Conservation (phyloP, 2,888 invertebrate species). For the Halocaridina rubra region DNA sequence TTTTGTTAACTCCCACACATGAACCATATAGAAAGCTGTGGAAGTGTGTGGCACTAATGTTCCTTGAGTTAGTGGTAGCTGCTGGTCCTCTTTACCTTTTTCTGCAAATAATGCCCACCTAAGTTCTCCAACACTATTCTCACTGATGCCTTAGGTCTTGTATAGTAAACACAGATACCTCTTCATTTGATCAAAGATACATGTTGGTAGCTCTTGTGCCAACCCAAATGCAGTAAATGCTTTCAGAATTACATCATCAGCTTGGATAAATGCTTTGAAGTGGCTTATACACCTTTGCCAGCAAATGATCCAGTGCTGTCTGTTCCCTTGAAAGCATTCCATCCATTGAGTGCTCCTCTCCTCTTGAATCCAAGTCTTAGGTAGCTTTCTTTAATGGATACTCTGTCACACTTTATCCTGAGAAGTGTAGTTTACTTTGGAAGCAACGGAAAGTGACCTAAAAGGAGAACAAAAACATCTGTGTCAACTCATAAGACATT, state of each 20-base stretch:
- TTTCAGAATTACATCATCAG: background rate
- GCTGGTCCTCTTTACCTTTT: background rate
- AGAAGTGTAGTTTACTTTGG: background rate
- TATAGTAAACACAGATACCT: background rate
- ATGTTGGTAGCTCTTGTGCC: background rate
- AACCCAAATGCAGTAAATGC: background rate
- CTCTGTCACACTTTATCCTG: background rate
- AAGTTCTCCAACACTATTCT: background rate
- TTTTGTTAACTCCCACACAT: background rate
- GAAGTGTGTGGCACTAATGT: background rate
- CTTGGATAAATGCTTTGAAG: background rate
- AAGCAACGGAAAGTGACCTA: background rate
- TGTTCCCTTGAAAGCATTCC: conserved; percentile 3
- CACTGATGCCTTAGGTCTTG: background rate
- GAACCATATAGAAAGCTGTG: background rate
- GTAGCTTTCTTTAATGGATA: background rate
- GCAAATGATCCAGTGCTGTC: conserved; percentile 20
- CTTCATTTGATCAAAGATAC: background rate
- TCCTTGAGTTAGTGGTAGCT: background rate
- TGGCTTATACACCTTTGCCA: conserved; percentile 4
- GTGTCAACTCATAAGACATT: conserved; percentile 2
- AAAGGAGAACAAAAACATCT: background rate
- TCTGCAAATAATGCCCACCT: conserved; percentile 1
- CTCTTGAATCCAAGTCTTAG: background rate
- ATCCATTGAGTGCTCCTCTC: background rate